A percentile compares a stretch with the other conserved stretches of the same genome.
Evolutionary conservation across 2,113 vertebrate genomes (phyloP).

Genomic region (Typhlomys cinereus): DNA sequence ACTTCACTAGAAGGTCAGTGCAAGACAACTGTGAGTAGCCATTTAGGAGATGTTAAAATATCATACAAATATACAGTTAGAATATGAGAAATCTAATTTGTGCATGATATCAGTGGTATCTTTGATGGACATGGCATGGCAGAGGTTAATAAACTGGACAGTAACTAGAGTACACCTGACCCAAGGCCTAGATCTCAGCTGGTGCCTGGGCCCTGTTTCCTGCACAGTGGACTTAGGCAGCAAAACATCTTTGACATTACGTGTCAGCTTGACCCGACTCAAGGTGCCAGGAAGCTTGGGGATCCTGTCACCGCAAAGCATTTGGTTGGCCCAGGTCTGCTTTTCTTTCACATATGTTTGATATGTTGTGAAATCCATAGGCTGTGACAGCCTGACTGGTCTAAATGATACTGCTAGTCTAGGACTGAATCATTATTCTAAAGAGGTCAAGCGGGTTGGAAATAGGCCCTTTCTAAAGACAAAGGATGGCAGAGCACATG

Average conservation of each 20-base stretch:
- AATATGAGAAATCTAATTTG: constrained; percentile 83
- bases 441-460: background rate
- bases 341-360: constrained; percentile 44
- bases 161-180: constrained; percentile 47
- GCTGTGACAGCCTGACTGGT: background rate
- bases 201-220: background rate
- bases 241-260: constrained; percentile 8
- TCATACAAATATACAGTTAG: constrained; percentile 89
- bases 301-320: background rate
- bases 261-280: background rate
- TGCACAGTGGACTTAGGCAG: background rate
- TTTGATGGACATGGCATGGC: constrained; percentile 65
- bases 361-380: background rate
- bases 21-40: constrained; percentile 83
- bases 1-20: constrained; percentile 84
- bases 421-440: background rate
- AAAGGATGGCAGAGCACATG: constrained; percentile 28
- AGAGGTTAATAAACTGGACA: constrained; percentile 71
- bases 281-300: background rate
- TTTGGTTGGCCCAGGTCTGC: background rate
- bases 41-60: constrained; percentile 83
- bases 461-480: constrained; percentile 44
- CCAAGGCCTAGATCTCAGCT: constrained; percentile 37
- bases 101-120: constrained; percentile 76
- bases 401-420: constrained; percentile 10